Base-by-base conservation (phyloP, 1,140 invertebrate species). In the Augochlora pura region DNA sequence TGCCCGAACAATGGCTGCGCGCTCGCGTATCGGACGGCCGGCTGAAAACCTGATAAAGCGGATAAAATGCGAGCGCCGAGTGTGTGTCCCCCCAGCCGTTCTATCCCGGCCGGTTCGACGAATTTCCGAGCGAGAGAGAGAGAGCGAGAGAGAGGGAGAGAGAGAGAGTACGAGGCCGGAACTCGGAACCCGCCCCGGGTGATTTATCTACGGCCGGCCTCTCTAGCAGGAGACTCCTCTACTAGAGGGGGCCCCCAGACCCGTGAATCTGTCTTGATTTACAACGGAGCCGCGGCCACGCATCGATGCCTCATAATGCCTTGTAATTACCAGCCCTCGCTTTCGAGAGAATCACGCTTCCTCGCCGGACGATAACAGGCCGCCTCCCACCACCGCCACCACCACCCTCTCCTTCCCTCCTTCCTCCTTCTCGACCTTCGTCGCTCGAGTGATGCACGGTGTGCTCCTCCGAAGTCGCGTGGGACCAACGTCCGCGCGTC, bases 221-320 rank as follows among this genome's bases (percentile, higher is more conserved):
- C 54, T 57, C 54, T 77, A 46, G 76, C 72, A 65, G 60, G 76
- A 78, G 69, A n/a, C n/a, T n/a, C n/a, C n/a, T 65, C 76, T 63
- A 23, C 42, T 39, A 66, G 64, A 60, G 59, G 62, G 67, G 66
- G n/a, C n/a, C n/a, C n/a, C 42, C 42, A 46, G 65, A 66, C 39
- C 76, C 57, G 63, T 72, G 60, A 72, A 72, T 78, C 76, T 49
- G 60, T 57, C 68, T 78, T 78, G 76, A 78, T 78, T 78, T 78
- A 78, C 72, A 72, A 78, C 76, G 76, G 72, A 70, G 46, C 76
- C 76, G 38, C 60, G 60, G 60, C 68, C 64, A 57, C 60, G 69
- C 76, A 65, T 78, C 76, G 76, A 78, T 71, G 76, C 76, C 54
- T 78, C 76, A 64, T 78, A 78, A 78, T 72, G 76, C 60, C 76